Percentiles rank a stretch among this genome's conserved stretches.
Evolutionary conservation across 2,888 invertebrate species (phyloP).

Genomic region (Spialia ferax): DNA sequence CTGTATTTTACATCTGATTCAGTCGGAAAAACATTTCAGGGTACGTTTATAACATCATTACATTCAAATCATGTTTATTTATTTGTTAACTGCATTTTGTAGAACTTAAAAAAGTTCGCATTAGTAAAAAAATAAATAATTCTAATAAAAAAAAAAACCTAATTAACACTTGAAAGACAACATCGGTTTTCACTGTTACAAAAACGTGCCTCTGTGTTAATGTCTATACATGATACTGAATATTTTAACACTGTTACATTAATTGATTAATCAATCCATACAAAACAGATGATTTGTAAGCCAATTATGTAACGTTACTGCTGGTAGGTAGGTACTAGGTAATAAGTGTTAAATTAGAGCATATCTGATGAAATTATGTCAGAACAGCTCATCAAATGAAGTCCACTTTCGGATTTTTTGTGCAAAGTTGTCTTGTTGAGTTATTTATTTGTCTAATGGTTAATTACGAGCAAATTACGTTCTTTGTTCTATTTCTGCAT

Average conservation of each 20-base stretch:
- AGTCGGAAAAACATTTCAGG: too few species aligned
- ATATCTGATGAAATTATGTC: conserved; percentile 23
- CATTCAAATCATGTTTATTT: not conserved
- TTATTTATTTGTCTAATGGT: not conserved
- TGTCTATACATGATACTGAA: conserved; percentile 2
- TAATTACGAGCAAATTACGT: not conserved
- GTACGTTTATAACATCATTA: too few species aligned
- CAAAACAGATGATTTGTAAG: conserved; percentile 13
- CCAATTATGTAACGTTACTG: conserved; percentile 9
- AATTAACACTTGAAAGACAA: not conserved
- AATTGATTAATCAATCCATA: conserved; percentile 23
- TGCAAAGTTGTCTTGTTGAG: not conserved
- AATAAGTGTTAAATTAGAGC: conserved; percentile 14
- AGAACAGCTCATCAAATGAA: conserved; percentile 3
- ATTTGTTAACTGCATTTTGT: not conserved
- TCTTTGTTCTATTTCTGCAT: not conserved
- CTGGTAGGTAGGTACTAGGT: too few species aligned
- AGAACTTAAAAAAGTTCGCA: not conserved
- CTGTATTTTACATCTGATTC: too few species aligned
- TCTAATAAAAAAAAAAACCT: not conserved
- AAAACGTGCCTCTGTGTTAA: not conserved
- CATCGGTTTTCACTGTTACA: not conserved
- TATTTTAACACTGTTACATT: conserved; percentile 20
- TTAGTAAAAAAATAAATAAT: not conserved
- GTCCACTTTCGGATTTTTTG: not conserved